phyloP scores from a whole-genome alignment of 2,797 vertebrate genomes.

The Microhierax caerulescens region DNA sequence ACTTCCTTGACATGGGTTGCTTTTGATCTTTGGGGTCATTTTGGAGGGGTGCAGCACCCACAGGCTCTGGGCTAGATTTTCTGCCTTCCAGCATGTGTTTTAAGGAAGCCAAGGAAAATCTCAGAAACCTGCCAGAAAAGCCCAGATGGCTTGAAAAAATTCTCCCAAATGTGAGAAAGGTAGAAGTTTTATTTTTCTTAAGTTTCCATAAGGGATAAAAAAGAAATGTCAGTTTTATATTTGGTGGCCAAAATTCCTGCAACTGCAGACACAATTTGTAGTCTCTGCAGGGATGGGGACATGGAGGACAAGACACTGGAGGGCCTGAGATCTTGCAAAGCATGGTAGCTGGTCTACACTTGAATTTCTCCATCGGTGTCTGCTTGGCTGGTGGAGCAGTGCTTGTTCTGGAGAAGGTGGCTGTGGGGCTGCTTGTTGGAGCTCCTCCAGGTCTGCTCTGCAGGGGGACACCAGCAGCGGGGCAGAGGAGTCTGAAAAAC shows the following conservation, averaged over 20 bases:
- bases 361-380: too few species aligned
- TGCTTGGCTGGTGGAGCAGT: not conserved
- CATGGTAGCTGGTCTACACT: not conserved
- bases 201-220: not conserved
- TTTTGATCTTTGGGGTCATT: not conserved
- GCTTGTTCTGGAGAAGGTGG: not conserved
- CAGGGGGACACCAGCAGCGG: fast-evolving
- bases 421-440: not conserved
- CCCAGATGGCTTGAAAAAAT: not conserved
- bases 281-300: not conserved
- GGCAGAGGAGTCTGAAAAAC: not conserved
- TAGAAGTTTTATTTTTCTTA: not conserved
- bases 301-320: not conserved
- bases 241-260: not conserved
- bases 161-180: not conserved
- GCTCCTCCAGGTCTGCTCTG: not conserved
- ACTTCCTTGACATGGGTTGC: fast-evolving
- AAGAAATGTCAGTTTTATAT: not conserved
- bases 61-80: not conserved
- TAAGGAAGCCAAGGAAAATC: not conserved
- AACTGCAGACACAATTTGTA: not conserved
- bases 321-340: not conserved
- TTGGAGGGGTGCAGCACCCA: not conserved
- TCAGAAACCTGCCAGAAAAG: not conserved
- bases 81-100: not conserved